These are phyloP conservation scores for Entosphenus tridentatus DNA, from an alignment of 2,113 vertebrate genomes.

Conservation along the genomic window DNA sequence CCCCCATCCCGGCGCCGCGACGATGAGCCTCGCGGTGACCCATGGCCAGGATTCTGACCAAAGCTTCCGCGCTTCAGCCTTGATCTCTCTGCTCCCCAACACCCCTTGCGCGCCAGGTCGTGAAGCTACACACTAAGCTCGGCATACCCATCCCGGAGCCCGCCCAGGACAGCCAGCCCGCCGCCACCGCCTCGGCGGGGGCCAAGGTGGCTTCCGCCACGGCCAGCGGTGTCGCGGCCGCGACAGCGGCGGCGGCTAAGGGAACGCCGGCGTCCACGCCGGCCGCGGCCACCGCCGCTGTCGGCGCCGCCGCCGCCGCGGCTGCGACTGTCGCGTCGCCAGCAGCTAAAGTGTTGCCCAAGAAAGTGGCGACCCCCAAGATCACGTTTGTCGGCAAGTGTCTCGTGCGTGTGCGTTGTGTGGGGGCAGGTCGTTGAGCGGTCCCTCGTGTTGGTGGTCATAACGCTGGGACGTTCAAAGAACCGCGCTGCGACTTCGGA, in stretches of 20 bases:
- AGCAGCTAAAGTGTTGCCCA: conserved; percentile 16
- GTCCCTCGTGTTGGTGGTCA: not conserved
- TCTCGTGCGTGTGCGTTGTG: conserved; percentile 14
- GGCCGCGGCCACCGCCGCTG: conserved; percentile 17
- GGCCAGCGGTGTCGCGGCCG: conserved; percentile 30
- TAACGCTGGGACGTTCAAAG: not conserved
- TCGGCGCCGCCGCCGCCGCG: conserved; percentile 21
- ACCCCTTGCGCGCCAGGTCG: conserved; percentile 31
- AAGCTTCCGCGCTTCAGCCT: too few species aligned
- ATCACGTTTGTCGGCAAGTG: conserved; percentile 92
- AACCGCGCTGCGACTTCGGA: not conserved
- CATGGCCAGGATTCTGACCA: too few species aligned
- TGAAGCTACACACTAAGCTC: conserved; percentile 92
- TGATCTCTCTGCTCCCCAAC: too few species aligned
- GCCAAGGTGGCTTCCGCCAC: conserved; percentile 29
- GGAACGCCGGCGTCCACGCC: conserved; percentile 9
- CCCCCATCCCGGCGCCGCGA: too few species aligned
- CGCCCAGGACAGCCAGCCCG: conserved; percentile 31
- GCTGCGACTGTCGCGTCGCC: not conserved
- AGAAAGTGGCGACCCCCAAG: conserved; percentile 77
- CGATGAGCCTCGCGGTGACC: too few species aligned
- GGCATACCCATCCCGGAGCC: conserved; percentile 89
- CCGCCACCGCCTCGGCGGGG: conserved; percentile 31
- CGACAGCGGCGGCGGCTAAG: conserved; percentile 13
- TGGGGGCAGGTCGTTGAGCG: not conserved